Evolutionary conservation across 2,113 vertebrate species (phyloP).

Genomic region (Charadrius vociferus): DNA sequence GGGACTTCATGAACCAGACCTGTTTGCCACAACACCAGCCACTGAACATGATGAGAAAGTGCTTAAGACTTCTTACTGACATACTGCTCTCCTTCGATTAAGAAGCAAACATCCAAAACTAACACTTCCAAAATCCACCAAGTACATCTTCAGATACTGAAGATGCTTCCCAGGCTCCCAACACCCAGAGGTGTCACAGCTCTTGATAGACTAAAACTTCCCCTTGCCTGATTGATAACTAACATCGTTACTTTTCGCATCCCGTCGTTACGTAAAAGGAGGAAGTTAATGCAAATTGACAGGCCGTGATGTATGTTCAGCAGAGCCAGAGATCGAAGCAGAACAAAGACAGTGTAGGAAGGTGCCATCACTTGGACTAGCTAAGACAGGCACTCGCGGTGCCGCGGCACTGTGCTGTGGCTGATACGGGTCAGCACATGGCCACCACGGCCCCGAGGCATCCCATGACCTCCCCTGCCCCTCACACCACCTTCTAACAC

Average conservation of each 20-base stretch:
- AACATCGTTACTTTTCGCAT: too few relatives aligned
- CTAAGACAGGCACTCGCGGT: accelerated
- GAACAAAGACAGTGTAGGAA: not conserved
- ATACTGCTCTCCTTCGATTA: too few relatives aligned
- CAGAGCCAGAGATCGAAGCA: accelerated
- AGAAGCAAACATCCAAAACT: not conserved
- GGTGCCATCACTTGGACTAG: accelerated
- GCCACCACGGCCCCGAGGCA: not conserved
- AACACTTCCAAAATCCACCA: not conserved
- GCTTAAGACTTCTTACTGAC: not conserved
- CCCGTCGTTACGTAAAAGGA: accelerated
- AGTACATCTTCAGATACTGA: not conserved
- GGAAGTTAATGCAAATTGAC: accelerated
- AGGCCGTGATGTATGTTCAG: accelerated
- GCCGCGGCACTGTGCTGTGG: not conserved
- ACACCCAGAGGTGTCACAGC: too few relatives aligned
- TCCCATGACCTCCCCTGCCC: not conserved
- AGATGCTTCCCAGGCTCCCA: not conserved
- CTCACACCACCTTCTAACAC: accelerated
- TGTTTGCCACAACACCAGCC: not conserved
- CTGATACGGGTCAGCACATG: accelerated
- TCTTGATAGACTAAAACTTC: accelerated
- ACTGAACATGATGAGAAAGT: not conserved
- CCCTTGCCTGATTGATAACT: accelerated
- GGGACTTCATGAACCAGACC: not conserved